Evolutionary conservation across 1,140 invertebrate species (phyloP), one percentile per base, ranked within the genome.

Genomic region (Lordiphosa stackelbergi): DNA sequence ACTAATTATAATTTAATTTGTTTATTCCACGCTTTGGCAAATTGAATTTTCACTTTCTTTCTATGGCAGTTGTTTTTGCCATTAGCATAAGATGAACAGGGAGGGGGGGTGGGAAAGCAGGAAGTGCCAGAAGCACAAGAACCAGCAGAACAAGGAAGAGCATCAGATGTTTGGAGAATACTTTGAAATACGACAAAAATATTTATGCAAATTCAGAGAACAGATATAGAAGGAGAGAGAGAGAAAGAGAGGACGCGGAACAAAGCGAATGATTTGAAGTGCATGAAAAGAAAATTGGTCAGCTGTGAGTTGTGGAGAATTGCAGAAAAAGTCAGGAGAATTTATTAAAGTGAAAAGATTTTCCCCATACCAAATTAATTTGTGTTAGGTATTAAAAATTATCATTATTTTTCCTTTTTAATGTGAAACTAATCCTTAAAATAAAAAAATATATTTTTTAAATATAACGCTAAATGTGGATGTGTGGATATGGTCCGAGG

Each of bases 1-100:
- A 62, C 49, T 73, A 69, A 77, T 77, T 78, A 64, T 54, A 65
- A 58, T 58, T 79, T 61, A 73, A 79, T 77, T 79, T 69, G 55
- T 69, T 73, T 73, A 53, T 56, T 73, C 13, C 45, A 49, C 64
- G 48, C 31, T 45, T 38, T 46, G 16, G 13, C 22, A 59, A 59
- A 72, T 63, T 72, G 58, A 72, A 60, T 73, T 75, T 77, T 49
- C 62, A 63, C 53, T 72, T 74, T 57, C 38, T 24, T 28, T 24
- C 13, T 34, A 16, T 31, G 16, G 8, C 4, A 10, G 13, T 41
- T 59, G 66, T 59, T 68, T 58, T 46, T 62, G 62, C 56, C 46
- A 69, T 69, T 69, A 54, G 55, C 65, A 69, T 68, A 66, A 66
- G 63, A 66, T 36, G 42, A 28, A 31, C 13, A 56, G 24, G 54